Conservation (phyloP, 1,140 invertebrate species). For the Zaprionus kolodkinae region DNA sequence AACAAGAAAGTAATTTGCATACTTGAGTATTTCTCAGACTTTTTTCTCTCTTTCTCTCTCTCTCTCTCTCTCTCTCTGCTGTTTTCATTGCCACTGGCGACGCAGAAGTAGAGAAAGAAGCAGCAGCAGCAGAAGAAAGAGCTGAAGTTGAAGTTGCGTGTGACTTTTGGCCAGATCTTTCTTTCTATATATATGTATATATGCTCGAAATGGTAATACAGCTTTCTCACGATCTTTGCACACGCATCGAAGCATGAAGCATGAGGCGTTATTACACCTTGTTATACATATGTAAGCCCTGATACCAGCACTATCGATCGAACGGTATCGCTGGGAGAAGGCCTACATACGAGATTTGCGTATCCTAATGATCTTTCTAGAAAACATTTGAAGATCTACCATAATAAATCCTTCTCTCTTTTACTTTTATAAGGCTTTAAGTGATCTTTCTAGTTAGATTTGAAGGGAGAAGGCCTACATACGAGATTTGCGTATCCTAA, state of each 20-base stretch:
- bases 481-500: not conserved
- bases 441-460: no score
- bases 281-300: no score
- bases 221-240: slow-evolving; percentile 44
- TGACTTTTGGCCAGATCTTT: slow-evolving; percentile 35
- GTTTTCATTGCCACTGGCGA: slow-evolving; percentile 32
- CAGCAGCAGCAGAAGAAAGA: not conserved
- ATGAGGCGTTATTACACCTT: slow-evolving; percentile 11
- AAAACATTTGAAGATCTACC: no score
- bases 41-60: slow-evolving; percentile 18
- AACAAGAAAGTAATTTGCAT: slow-evolving; percentile 45
- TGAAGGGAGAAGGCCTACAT: not conserved
- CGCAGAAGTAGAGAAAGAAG: not conserved
- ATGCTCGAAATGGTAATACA: slow-evolving; percentile 23
- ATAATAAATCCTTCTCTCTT: no score
- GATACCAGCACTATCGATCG: not conserved
- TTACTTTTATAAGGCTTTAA: no score
- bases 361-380: no score
- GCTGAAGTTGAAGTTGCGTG: slow-evolving; percentile 32
- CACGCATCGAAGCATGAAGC: slow-evolving; percentile 13
- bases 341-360: not conserved
- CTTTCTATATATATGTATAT: not conserved
- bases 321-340: not conserved
- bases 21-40: slow-evolving; percentile 12
- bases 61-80: slow-evolving; percentile 8